phyloP scores from a whole-genome alignment of 2,888 invertebrate species.

The Nephrotoma guestfalica region DNA sequence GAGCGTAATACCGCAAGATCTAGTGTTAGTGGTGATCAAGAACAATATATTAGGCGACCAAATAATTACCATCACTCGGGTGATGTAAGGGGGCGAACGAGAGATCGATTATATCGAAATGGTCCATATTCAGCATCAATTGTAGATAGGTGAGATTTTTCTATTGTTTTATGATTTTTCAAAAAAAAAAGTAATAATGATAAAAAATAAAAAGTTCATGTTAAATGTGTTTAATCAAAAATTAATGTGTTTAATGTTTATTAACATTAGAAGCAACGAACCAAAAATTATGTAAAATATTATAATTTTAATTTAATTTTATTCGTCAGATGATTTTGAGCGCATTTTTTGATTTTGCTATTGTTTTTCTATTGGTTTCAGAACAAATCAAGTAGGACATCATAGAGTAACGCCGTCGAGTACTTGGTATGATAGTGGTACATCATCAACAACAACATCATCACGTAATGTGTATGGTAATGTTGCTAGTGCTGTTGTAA shows the following conservation, averaged over 20 bases:
- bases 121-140: constrained; percentile 31
- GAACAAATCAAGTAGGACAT: constrained; percentile 20
- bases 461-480: constrained; percentile 27
- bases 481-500: constrained; percentile 21
- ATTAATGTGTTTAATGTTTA: not conserved
- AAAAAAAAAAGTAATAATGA: not conserved
- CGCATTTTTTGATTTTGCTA: not conserved
- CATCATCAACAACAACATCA: constrained; percentile 18
- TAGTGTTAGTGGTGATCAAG: constrained; percentile 24
- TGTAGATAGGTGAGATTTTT: constrained; percentile 23
- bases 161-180: not conserved
- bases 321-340: not conserved
- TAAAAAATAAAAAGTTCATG: not conserved
- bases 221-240: not conserved
- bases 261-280: not conserved
- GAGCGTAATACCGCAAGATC: constrained; percentile 26
- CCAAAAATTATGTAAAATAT: not conserved
- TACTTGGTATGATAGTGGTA: constrained; percentile 30
- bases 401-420: constrained; percentile 25
- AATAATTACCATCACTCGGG: constrained; percentile 19
- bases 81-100: constrained; percentile 28
- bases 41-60: constrained; percentile 24
- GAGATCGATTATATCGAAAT: constrained; percentile 33
- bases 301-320: not conserved
- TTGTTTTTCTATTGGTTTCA: constrained; percentile 12